These are phyloP conservation scores for Cottus gobio DNA, from an alignment of 2,113 vertebrate species.

Conservation along the genomic window DNA sequence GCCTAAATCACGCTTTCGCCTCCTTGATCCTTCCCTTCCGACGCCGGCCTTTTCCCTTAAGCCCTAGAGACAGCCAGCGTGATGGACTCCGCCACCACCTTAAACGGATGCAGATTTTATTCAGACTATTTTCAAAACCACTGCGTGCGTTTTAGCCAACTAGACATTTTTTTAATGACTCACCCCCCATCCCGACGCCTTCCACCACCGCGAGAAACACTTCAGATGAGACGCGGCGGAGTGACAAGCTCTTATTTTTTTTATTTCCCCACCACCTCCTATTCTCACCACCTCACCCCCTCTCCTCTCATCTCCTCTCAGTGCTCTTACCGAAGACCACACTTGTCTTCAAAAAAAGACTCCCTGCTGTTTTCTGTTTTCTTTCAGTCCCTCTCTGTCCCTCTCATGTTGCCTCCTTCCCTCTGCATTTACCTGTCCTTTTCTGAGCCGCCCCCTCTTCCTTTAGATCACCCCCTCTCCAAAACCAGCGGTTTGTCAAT, in stretches of 20 bases:
- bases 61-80: constrained; percentile 58
- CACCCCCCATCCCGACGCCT: constrained; percentile 57
- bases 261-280: constrained; percentile 3
- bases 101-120: constrained; percentile 84
- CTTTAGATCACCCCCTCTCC: not conserved
- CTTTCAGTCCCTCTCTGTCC: too few species aligned
- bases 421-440: constrained; percentile 41
- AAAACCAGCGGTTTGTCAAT: constrained; percentile 36
- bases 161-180: constrained; percentile 84
- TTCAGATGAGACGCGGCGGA: constrained; percentile 68
- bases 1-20: constrained; percentile 27
- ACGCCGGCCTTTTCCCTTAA: constrained; percentile 65
- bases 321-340: constrained; percentile 17
- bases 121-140: constrained; percentile 78
- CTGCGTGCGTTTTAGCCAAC: constrained; percentile 75
- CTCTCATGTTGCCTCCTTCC: constrained; percentile 27
- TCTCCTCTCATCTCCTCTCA: not conserved
- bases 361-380: constrained; percentile 37
- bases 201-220: constrained; percentile 54
- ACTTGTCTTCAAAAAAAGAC: constrained; percentile 46
- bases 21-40: constrained; percentile 39
- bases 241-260: constrained; percentile 32
- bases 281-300: not conserved
- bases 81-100: constrained; percentile 53
- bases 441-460: not conserved